These are phyloP conservation scores for Herminia tarsipennalis DNA, from an alignment of 2,888 invertebrate species.

Conservation along the genomic window DNA sequence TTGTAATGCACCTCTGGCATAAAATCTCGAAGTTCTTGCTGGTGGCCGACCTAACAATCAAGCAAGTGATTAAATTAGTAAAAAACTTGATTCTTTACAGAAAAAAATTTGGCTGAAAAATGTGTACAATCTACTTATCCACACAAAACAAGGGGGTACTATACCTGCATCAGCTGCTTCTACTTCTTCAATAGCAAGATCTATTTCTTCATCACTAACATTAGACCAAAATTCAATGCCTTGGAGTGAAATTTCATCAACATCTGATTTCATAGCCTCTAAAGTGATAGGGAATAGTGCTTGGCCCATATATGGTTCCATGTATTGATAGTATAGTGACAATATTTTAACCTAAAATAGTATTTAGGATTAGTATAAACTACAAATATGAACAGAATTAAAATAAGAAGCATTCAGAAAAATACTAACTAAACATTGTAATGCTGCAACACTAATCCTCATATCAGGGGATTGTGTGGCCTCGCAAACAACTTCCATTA, in stretches of 20 bases:
- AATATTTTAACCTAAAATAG: conserved; percentile 92
- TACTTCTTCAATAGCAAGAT: conserved; percentile 96
- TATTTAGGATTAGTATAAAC: neutral
- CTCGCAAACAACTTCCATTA: conserved; percentile 99
- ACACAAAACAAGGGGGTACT: too few relatives aligned
- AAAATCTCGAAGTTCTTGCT: conserved; percentile 95
- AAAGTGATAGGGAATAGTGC: conserved; percentile 99
- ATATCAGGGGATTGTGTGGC: conserved; percentile 97
- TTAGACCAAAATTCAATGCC: conserved; percentile 99
- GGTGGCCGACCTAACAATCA: conserved; percentile 92
- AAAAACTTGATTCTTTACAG: too few relatives aligned
- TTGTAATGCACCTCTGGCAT: conserved; percentile 99
- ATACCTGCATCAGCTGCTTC: conserved; percentile 95
- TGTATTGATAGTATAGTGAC: conserved; percentile 98
- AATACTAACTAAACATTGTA: conserved; percentile 95
- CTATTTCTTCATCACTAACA: conserved; percentile 99
- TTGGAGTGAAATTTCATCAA: conserved; percentile 98
- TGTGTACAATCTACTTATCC: too few relatives aligned
- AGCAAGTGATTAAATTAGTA: neutral
- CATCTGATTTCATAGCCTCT: conserved; percentile 98
- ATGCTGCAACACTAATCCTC: conserved; percentile 97
- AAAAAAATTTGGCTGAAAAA: too few relatives aligned
- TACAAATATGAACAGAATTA: neutral
- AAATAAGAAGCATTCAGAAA: neutral
- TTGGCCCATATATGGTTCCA: conserved; percentile 99